These are phyloP conservation scores for Cyaniris semiargus DNA, from an alignment of 2,888 invertebrate species.

Conservation along the genomic window DNA sequence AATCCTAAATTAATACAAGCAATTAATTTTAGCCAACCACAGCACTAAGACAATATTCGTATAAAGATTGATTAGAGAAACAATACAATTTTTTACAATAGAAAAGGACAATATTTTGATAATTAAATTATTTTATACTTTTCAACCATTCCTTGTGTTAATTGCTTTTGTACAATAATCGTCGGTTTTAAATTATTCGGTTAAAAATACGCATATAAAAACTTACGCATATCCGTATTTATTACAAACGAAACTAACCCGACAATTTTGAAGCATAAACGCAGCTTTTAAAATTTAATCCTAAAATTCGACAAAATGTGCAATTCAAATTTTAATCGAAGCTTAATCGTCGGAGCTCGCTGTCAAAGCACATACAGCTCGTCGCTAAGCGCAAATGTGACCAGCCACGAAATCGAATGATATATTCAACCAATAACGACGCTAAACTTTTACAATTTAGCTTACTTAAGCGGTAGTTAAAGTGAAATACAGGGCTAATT, in stretches of 20 bases:
- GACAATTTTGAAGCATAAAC: not conserved
- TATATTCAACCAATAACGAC: slow-evolving; percentile 18
- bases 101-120: too few relatives aligned
- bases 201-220: too few relatives aligned
- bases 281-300: not conserved
- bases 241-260: not conserved
- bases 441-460: slow-evolving; percentile 15
- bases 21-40: too few relatives aligned
- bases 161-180: too few relatives aligned
- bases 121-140: too few relatives aligned
- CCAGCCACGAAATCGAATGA: slow-evolving; percentile 26
- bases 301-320: not conserved
- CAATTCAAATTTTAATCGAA: slow-evolving; percentile 8
- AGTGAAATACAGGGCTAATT: not conserved
- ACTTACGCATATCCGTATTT: not conserved
- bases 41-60: too few relatives aligned
- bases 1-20: too few relatives aligned
- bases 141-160: too few relatives aligned
- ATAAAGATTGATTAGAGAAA: too few relatives aligned
- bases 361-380: slow-evolving; percentile 35
- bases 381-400: slow-evolving; percentile 35
- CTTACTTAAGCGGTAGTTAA: not conserved
- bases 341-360: slow-evolving; percentile 8
- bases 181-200: too few relatives aligned
- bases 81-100: too few relatives aligned